Percentiles rank a stretch among this genome's conserved stretches.
Evolutionary conservation across 2,797 vertebrate genomes (phyloP).

Genomic region (Poeciliopsis turneri): DNA sequence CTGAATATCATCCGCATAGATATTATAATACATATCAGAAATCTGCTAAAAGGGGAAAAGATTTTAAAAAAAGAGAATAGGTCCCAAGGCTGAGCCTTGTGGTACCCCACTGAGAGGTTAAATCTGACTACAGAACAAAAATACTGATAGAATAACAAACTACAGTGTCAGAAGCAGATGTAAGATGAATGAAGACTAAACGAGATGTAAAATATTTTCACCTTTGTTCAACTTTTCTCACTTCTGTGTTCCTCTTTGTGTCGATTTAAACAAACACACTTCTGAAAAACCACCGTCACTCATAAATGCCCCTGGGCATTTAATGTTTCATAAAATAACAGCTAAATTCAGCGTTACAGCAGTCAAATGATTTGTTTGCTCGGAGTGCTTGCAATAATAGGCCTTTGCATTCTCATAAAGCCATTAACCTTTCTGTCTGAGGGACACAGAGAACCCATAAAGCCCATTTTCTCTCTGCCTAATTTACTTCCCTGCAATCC

Average conservation of each 20-base stretch:
- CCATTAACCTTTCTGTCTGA: constrained; percentile 65
- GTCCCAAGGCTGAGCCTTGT: background rate
- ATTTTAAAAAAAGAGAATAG: background rate
- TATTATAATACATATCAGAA: background rate
- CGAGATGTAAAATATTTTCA: background rate
- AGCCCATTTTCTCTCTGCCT: constrained; percentile 54
- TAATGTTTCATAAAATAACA: constrained; percentile 45
- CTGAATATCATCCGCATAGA: background rate
- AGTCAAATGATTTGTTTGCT: constrained; percentile 65
- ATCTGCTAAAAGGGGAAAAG: background rate
- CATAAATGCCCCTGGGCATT: constrained; percentile 11
- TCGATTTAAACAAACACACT: background rate
- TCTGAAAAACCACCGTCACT: constrained; percentile 11
- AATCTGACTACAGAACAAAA: background rate
- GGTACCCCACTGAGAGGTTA: background rate
- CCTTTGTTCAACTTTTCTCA: background rate
- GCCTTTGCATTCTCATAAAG: constrained; percentile 62
- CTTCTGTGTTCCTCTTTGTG: background rate
- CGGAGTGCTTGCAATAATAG: constrained; percentile 60
- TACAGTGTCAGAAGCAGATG: background rate
- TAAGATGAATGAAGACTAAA: background rate
- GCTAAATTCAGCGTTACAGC: constrained; percentile 32
- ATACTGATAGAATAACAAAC: background rate
- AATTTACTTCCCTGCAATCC: constrained; percentile 53
- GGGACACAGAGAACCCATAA: constrained; percentile 32